Evolutionary conservation across 2,797 vertebrate species (phyloP).

Genomic region (Artibeus jamaicensis): DNA sequence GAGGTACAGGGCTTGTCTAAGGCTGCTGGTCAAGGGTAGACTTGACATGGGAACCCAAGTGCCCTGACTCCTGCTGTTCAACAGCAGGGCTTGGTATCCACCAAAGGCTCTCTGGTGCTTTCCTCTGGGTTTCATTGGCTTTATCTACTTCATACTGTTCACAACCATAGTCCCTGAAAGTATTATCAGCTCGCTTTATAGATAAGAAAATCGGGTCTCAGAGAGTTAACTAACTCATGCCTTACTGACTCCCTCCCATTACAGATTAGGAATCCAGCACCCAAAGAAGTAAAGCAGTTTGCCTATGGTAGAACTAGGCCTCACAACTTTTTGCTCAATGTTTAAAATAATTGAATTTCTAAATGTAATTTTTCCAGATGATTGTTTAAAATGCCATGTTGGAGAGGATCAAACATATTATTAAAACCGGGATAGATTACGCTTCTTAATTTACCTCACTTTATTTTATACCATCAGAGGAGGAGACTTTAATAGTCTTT

Average conservation of each 20-base stretch:
- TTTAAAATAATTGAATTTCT: slow-evolving; percentile 42
- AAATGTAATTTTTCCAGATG: slow-evolving; percentile 28
- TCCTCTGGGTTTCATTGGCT: neutral
- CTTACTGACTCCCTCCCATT: neutral
- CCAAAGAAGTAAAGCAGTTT: neutral
- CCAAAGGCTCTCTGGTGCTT: neutral
- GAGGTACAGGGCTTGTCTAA: neutral
- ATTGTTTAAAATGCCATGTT: slow-evolving; percentile 25
- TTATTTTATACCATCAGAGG: slow-evolving; percentile 17
- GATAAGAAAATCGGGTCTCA: neutral
- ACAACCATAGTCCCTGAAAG: neutral
- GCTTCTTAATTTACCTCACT: slow-evolving; percentile 39
- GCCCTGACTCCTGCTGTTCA: neutral
- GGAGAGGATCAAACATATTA: slow-evolving; percentile 19
- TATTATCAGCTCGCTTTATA: neutral
- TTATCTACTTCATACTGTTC: neutral
- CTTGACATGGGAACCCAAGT: neutral
- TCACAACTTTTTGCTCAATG: neutral
- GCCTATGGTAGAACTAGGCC: neutral
- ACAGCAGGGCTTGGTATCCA: neutral
- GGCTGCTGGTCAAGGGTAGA: neutral
- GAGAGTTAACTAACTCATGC: neutral
- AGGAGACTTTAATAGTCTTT: slow-evolving; percentile 35
- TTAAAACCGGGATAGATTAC: slow-evolving; percentile 2
- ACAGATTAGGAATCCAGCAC: neutral